Evolutionary conservation across 2,797 vertebrate genomes (phyloP).

Genomic region (Schizopygopsis malacanthus): DNA sequence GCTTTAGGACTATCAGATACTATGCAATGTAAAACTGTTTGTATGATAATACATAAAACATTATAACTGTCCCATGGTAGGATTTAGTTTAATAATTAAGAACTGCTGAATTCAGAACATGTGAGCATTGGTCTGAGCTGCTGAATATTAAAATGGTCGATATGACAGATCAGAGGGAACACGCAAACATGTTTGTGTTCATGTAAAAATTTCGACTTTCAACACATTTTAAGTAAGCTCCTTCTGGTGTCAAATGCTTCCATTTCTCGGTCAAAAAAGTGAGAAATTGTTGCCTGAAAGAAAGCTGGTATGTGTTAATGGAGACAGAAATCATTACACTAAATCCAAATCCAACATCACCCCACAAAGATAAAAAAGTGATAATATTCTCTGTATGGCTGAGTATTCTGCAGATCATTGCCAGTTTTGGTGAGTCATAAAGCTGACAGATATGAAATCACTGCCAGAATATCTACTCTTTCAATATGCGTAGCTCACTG

Average conservation of each 20-base stretch:
- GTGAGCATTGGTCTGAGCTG: neutral
- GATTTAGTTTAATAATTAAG: neutral
- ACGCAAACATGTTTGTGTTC: neutral
- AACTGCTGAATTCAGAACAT: neutral
- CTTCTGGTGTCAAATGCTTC: conserved; percentile 17
- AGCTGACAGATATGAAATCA: conserved; percentile 36
- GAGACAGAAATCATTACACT: conserved; percentile 11
- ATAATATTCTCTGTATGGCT: conserved; percentile 11
- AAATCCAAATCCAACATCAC: conserved; percentile 28
- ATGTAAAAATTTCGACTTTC: neutral
- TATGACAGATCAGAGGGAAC: neutral
- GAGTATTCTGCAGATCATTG: conserved; percentile 33
- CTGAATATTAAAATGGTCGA: neutral
- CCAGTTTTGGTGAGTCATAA: conserved; percentile 24
- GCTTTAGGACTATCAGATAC: neutral
- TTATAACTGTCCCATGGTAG: neutral
- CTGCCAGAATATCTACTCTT: neutral
- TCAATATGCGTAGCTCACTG: neutral
- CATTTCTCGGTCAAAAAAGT: neutral
- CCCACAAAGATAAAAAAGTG: conserved; percentile 13
- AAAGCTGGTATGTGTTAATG: conserved; percentile 19
- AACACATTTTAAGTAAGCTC: neutral
- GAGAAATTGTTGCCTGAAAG: neutral
- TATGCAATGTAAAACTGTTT: neutral
- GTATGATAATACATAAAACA: neutral